phyloP scores from a whole-genome alignment of 2,888 invertebrate species.

The Antitype chi region DNA sequence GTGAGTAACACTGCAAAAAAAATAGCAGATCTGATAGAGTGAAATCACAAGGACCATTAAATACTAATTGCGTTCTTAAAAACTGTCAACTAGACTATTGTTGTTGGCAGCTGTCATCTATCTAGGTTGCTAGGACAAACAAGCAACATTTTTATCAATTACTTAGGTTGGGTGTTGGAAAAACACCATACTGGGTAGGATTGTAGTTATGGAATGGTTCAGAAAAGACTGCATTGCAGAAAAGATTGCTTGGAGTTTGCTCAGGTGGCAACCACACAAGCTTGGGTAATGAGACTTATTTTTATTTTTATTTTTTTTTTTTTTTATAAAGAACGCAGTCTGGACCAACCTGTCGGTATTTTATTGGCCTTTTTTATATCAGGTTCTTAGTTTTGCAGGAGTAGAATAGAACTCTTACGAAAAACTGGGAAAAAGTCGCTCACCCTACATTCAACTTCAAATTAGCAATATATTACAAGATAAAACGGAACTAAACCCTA shows the following conservation, averaged over 20 bases:
- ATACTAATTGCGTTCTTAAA: background rate
- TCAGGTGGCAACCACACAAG: constrained; percentile 75
- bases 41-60: background rate
- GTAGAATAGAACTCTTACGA: too few species aligned
- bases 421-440: too few species aligned
- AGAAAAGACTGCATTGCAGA: constrained; percentile 76
- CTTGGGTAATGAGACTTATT: constrained; percentile 78
- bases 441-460: background rate
- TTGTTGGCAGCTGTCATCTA: background rate
- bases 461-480: too few species aligned
- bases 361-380: constrained; percentile 63
- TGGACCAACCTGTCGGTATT: constrained; percentile 63
- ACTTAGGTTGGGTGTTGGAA: background rate
- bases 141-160: background rate
- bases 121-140: background rate
- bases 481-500: too few species aligned
- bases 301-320: too few species aligned
- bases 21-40: background rate
- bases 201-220: background rate
- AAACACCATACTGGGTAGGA: background rate
- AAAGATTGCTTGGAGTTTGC: constrained; percentile 73
- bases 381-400: constrained; percentile 40
- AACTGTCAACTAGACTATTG: background rate
- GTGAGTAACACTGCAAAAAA: background rate
- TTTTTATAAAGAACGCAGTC: constrained; percentile 74